Evolutionary conservation across 2,797 vertebrate species (phyloP).

Genomic region (Knipowitschia caucasica): DNA sequence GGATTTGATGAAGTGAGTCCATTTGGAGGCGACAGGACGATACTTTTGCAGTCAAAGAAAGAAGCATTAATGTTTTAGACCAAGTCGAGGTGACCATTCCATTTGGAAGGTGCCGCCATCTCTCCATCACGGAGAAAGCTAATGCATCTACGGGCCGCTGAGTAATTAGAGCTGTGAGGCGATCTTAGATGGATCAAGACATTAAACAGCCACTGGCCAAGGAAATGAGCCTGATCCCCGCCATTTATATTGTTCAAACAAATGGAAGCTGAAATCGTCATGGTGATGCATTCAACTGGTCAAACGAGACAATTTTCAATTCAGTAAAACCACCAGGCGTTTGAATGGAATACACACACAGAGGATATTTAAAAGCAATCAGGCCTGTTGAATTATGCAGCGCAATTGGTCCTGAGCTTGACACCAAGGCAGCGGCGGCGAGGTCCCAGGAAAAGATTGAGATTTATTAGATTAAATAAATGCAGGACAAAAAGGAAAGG

Average conservation of each 20-base stretch:
- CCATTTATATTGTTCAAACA: conserved; percentile 72
- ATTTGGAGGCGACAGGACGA: conserved; percentile 34
- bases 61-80: conserved; percentile 56
- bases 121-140: conserved; percentile 49
- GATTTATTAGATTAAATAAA: conserved; percentile 80
- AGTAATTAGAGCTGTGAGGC: conserved; percentile 66
- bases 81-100: conserved; percentile 53
- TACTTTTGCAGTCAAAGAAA: conserved; percentile 41
- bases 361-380: conserved; percentile 77
- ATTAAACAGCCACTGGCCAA: conserved; percentile 60
- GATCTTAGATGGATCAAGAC: conserved; percentile 67
- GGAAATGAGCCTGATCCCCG: conserved; percentile 67
- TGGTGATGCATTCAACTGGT: conserved; percentile 41
- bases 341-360: conserved; percentile 67
- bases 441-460: conserved; percentile 35
- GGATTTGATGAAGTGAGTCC: conserved; percentile 57
- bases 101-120: conserved; percentile 47
- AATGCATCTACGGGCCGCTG: conserved; percentile 59
- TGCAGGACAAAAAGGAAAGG: conserved; percentile 60
- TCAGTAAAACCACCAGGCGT: conserved; percentile 36
- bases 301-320: conserved; percentile 50
- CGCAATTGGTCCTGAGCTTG: conserved; percentile 52
- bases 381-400: conserved; percentile 73
- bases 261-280: conserved; percentile 57
- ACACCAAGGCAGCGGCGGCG: conserved; percentile 59